Conservation (phyloP, 2,888 invertebrate genomes). For the Platerodrilus igneus region DNA sequence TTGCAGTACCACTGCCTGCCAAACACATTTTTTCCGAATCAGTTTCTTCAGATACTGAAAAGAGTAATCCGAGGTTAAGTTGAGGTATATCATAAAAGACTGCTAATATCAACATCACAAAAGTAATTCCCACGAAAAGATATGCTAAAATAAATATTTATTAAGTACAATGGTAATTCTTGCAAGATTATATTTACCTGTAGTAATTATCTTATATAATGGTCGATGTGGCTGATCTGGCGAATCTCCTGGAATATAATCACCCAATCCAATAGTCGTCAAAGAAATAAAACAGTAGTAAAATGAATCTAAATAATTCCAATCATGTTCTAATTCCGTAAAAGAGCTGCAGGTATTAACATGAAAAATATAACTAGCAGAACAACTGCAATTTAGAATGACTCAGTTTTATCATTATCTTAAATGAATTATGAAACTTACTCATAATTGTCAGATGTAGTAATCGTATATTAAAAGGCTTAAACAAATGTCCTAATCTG, state of each 20-base stretch:
- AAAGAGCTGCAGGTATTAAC: constrained; percentile 71
- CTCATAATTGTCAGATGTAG: constrained; percentile 69
- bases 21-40: constrained; percentile 67
- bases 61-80: constrained; percentile 75
- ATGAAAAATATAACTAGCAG: constrained; percentile 60
- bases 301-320: constrained; percentile 82
- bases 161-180: too few relatives aligned
- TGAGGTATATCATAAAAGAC: constrained; percentile 88
- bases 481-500: constrained; percentile 66
- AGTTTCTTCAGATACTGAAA: constrained; percentile 45
- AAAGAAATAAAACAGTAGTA: constrained; percentile 90
- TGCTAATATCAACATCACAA: constrained; percentile 78
- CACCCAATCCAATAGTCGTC: constrained; percentile 84
- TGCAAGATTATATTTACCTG: constrained; percentile 54
- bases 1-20: constrained; percentile 51
- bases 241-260: constrained; percentile 82
- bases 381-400: constrained; percentile 48
- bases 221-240: constrained; percentile 72
- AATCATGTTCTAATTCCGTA: constrained; percentile 69
- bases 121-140: constrained; percentile 73
- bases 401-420: constrained; percentile 9
- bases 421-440: constrained; percentile 45
- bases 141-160: constrained; percentile 65
- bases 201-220: constrained; percentile 76
- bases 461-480: constrained; percentile 70